Evolutionary conservation across 2,113 vertebrate genomes (phyloP).

Genomic region (Galemys pyrenaicus): DNA sequence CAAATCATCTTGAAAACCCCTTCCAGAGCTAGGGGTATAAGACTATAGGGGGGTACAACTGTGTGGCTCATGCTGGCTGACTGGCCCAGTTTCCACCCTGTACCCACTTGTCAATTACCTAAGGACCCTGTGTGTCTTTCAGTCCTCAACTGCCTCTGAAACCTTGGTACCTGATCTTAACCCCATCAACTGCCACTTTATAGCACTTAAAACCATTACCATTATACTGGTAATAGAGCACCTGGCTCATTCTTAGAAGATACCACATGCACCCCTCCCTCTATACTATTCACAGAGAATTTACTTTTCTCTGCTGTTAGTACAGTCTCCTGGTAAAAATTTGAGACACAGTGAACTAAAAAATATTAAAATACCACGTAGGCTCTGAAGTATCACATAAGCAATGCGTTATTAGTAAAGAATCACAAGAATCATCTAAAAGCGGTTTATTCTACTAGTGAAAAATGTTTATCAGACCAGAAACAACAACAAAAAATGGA

Average conservation of each 20-base stretch:
- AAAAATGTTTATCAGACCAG: background rate
- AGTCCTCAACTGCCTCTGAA: background rate
- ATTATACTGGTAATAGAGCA: background rate
- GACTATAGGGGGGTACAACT: background rate
- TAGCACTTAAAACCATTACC: too few relatives aligned
- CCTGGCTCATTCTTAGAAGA: too few relatives aligned
- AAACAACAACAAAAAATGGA: too few relatives aligned
- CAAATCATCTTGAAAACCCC: background rate
- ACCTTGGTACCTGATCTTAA: background rate
- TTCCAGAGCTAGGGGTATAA: background rate
- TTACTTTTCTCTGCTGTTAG: background rate
- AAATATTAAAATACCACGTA: slow-evolving; percentile 27
- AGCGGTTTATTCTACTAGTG: background rate
- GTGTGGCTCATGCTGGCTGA: background rate
- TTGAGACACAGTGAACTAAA: background rate
- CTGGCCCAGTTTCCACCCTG: background rate
- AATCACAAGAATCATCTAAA: background rate
- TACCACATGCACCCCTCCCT: background rate
- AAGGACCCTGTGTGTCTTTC: background rate
- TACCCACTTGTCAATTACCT: background rate
- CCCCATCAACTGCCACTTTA: background rate
- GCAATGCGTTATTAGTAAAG: background rate
- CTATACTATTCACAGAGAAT: background rate
- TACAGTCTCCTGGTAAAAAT: background rate
- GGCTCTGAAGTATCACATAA: background rate